phyloP scores from a whole-genome alignment of 2,797 vertebrate species.

The Rachycentron canadum region DNA sequence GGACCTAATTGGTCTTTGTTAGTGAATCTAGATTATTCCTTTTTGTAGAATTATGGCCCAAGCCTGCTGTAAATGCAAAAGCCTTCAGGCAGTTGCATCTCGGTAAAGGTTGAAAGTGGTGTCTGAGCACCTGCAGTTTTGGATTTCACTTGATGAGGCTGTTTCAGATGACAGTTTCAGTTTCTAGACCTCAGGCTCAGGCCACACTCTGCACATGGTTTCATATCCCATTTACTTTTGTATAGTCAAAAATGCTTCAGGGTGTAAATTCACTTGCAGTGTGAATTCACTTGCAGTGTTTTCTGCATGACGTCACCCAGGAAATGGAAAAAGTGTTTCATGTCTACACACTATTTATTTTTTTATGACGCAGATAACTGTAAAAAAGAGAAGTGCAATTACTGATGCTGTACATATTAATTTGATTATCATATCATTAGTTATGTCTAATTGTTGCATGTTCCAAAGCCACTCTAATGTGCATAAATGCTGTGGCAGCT shows the following conservation, averaged over 20 bases:
- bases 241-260: constrained; percentile 27
- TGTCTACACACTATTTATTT: constrained; percentile 21
- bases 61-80: constrained; percentile 11
- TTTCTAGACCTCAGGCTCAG: constrained; percentile 57
- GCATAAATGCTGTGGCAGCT: background rate
- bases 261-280: constrained; percentile 45
- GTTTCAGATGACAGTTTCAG: constrained; percentile 76
- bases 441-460: background rate
- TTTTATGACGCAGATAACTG: constrained; percentile 26
- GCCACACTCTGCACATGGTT: constrained; percentile 55
- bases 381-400: constrained; percentile 52
- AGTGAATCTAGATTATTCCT: constrained; percentile 12
- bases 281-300: constrained; percentile 32
- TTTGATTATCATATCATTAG: background rate
- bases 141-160: constrained; percentile 76
- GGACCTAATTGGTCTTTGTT: background rate
- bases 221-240: constrained; percentile 72
- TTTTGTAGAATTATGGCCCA: background rate
- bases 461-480: background rate
- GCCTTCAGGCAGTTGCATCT: constrained; percentile 28
- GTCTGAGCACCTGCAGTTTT: constrained; percentile 58
- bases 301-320: constrained; percentile 18
- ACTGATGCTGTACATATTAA: background rate
- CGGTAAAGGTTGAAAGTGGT: constrained; percentile 55
- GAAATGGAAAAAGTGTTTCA: constrained; percentile 43